These are phyloP conservation scores for Bolinopsis microptera DNA, from an alignment of 37 sponge, comb jelly and placozoan species.

Conservation along the genomic window DNA sequence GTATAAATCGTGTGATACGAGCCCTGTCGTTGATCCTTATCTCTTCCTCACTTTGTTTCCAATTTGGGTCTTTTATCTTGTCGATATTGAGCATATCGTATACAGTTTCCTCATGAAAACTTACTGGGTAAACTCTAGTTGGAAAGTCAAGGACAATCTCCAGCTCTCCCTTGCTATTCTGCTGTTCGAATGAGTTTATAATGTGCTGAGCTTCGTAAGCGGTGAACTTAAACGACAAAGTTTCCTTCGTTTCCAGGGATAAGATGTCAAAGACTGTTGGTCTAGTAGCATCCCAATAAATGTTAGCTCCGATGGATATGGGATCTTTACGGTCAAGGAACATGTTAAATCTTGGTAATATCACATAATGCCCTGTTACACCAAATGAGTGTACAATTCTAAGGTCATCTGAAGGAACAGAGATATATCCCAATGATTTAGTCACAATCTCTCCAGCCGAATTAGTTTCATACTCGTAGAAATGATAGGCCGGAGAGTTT, in stretches of 20 bases:
- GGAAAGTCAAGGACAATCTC: constrained; percentile 48
- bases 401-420: neutral
- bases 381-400: constrained; percentile 46
- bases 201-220: constrained; percentile 34
- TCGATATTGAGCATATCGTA: constrained; percentile 29
- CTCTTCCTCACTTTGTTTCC: neutral
- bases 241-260: neutral
- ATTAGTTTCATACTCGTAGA: neutral
- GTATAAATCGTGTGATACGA: neutral
- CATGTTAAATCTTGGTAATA: constrained; percentile 16
- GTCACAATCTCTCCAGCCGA: neutral
- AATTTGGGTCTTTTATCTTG: constrained; percentile 5
- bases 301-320: neutral
- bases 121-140: neutral
- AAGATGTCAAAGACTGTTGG: neutral
- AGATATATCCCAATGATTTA: constrained; percentile 13
- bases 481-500: constrained; percentile 17
- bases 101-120: neutral
- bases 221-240: neutral
- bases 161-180: neutral
- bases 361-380: constrained; percentile 23
- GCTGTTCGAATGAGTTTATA: constrained; percentile 4
- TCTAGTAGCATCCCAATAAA: neutral
- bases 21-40: neutral
- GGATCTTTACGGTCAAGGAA: constrained; percentile 27